Conservation (phyloP, 2,113 vertebrate genomes). For the Eleginops maclovinus region DNA sequence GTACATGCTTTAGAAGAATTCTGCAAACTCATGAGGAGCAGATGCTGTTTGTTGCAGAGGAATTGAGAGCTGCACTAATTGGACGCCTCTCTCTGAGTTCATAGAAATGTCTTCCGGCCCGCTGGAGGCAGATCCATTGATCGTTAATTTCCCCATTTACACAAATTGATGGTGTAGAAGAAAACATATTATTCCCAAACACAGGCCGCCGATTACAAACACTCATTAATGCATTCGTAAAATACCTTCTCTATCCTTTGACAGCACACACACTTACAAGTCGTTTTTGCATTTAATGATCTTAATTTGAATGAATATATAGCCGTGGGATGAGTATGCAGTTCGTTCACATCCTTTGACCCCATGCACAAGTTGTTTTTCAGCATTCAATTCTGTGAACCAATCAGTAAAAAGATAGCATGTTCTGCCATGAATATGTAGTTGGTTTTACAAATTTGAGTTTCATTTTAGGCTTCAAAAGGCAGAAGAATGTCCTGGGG, state of each 20-base stretch:
- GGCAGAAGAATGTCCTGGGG: too few species aligned
- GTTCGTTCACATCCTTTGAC: too few species aligned
- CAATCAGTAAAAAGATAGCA: too few species aligned
- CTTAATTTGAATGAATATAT: not conserved
- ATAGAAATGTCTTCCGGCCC: slow-evolving; percentile 38
- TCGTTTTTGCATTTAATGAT: not conserved
- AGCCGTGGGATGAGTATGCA: too few species aligned
- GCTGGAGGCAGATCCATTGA: slow-evolving; percentile 13
- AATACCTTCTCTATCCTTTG: not conserved
- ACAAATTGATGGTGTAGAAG: slow-evolving; percentile 21
- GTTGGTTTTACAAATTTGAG: too few species aligned
- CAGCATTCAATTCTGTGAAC: too few species aligned
- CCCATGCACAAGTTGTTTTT: too few species aligned
- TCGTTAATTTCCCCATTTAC: slow-evolving; percentile 19
- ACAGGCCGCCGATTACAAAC: not conserved
- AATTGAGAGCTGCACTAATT: slow-evolving; percentile 42
- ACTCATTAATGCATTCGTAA: slow-evolving; percentile 10
- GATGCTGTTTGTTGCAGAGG: not conserved
- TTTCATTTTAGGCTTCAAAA: not conserved
- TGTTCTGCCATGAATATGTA: not conserved
- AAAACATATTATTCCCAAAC: not conserved
- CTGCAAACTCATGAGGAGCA: not conserved
- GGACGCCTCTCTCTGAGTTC: slow-evolving; percentile 16
- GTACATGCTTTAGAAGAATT: not conserved
- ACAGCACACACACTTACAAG: not conserved